A percentile compares a stretch with the other conserved stretches of the same genome.
phyloP scores from a whole-genome alignment of 2,888 invertebrate genomes.

The Mythimna impura region DNA sequence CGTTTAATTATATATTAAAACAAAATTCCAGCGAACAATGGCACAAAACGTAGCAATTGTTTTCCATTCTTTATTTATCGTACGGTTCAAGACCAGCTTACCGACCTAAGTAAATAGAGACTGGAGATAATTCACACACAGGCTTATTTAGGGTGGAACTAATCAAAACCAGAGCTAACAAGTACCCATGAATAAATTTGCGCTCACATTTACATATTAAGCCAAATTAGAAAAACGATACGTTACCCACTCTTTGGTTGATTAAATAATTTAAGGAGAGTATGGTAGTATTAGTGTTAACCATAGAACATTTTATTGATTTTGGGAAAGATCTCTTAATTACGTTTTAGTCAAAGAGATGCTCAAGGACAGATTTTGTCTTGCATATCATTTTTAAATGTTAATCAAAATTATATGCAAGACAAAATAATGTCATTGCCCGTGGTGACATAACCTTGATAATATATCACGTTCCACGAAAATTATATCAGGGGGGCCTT shows the following conservation, averaged over 20 bases:
- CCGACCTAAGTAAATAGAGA: conserved; percentile 71
- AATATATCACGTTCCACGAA: no score
- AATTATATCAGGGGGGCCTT: no score
- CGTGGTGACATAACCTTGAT: no score
- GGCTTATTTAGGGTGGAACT: conserved; percentile 67
- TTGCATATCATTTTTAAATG: not conserved
- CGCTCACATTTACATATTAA: conserved; percentile 60
- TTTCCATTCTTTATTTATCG: conserved; percentile 65
- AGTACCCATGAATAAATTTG: conserved; percentile 71
- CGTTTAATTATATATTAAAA: conserved; percentile 37
- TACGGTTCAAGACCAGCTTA: conserved; percentile 66
- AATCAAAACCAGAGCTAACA: conserved; percentile 70
- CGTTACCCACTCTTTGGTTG: conserved; percentile 45
- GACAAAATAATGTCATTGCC: no score
- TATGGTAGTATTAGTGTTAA: not conserved
- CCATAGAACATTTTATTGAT: not conserved
- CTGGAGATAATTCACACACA: conserved; percentile 67
- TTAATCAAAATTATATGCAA: not conserved
- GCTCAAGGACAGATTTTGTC: no score
- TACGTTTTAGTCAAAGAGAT: not conserved
- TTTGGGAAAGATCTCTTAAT: no score
- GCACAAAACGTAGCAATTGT: conserved; percentile 32
- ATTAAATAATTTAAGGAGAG: conserved; percentile 49
- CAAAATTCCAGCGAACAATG: conserved; percentile 28
- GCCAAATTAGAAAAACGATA: conserved; percentile 57